Evolutionary conservation across 2,797 vertebrate species (phyloP).

Genomic region (Microchirus variegatus): DNA sequence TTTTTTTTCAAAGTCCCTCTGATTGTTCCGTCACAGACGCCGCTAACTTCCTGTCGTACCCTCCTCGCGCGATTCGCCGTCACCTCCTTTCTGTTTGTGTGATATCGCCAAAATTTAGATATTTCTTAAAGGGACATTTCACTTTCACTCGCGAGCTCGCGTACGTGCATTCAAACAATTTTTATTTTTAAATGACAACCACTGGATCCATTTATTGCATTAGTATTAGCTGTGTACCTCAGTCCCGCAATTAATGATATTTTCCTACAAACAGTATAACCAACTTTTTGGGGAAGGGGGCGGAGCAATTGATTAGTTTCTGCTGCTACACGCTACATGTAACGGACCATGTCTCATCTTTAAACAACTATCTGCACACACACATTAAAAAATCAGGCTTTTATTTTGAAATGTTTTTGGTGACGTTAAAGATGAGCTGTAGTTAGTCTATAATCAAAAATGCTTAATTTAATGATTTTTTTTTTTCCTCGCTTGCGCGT

Average conservation of each 20-base stretch:
- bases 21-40: conserved; percentile 28
- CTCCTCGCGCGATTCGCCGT: neutral
- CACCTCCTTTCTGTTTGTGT: neutral
- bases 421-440: conserved; percentile 40
- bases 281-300: conserved; percentile 2
- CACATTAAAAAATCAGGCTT: conserved; percentile 5
- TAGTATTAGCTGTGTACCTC: conserved; percentile 50
- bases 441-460: conserved; percentile 54
- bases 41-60: conserved; percentile 6
- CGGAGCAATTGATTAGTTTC: conserved; percentile 40
- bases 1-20: conserved; percentile 16
- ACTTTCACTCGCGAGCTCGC: conserved; percentile 2
- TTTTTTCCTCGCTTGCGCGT: neutral
- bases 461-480: conserved; percentile 32
- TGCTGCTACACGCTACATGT: conserved; percentile 30
- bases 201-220: conserved; percentile 32
- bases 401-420: conserved; percentile 52
- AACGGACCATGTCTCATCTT: conserved; percentile 40
- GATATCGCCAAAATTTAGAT: conserved; percentile 32
- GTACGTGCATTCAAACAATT: conserved; percentile 20
- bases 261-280: conserved; percentile 2
- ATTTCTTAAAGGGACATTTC: conserved; percentile 44
- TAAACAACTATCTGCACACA: conserved; percentile 38
- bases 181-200: conserved; percentile 31
- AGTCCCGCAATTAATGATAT: conserved; percentile 7